These are phyloP conservation scores for Apis dorsata DNA, from an alignment of 1,140 invertebrate species.

Conservation along the genomic window DNA sequence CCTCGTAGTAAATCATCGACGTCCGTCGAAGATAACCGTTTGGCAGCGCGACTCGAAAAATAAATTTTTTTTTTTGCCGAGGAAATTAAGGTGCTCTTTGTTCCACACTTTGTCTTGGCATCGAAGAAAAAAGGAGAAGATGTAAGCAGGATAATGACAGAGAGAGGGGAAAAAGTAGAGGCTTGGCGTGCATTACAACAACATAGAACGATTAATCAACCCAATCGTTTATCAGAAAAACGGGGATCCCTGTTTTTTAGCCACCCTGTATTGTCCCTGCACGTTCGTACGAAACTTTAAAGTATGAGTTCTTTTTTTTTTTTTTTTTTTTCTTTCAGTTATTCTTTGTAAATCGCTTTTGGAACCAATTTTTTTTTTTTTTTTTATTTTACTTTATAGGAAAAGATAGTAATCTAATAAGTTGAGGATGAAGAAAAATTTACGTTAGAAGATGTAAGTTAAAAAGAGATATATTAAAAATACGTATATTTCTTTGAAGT, in stretches of 20 bases:
- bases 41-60: constrained; percentile 14
- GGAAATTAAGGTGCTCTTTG: constrained; percentile 10
- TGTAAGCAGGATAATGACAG: neutral
- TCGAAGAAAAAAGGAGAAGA: neutral
- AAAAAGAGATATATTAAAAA: no score
- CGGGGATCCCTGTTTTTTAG: neutral
- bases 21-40: neutral
- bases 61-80: constrained; percentile 11
- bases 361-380: no score
- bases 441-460: no score
- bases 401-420: no score
- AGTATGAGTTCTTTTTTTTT: no score
- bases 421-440: no score
- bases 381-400: no score
- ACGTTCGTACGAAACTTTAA: no score
- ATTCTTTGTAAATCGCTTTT: neutral
- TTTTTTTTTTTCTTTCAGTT: neutral
- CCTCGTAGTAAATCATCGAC: constrained; percentile 24
- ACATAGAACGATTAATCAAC: constrained; percentile 35
- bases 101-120: neutral
- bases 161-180: neutral
- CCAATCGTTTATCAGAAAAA: constrained; percentile 20
- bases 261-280: no score
- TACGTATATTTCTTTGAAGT: no score
- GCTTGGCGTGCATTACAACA: constrained; percentile 23